Conservation (phyloP, 2,888 invertebrate genomes). For the Andrena haemorrhoa region DNA sequence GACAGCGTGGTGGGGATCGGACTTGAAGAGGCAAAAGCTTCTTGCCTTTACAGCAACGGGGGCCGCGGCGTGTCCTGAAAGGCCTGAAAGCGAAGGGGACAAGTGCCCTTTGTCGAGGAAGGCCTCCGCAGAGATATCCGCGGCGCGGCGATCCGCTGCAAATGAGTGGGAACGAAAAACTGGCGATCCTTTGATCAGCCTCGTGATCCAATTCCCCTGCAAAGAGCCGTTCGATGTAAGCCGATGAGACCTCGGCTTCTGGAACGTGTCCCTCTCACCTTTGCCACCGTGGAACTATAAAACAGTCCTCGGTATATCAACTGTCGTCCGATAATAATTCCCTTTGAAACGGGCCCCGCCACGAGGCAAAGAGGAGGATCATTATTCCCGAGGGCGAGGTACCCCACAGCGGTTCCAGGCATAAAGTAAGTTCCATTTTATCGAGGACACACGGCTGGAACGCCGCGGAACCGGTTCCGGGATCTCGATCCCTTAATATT, state of each 20-base stretch:
- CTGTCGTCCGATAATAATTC: conserved; percentile 52
- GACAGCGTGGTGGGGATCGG: background rate
- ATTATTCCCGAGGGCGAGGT: conserved; percentile 33
- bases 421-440: conserved; percentile 16
- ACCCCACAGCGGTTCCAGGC: background rate
- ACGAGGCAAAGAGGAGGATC: conserved; percentile 29
- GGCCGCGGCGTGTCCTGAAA: conserved; percentile 10
- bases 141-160: conserved; percentile 34
- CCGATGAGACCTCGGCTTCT: conserved; percentile 32
- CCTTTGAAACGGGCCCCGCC: conserved; percentile 31
- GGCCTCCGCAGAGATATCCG: conserved; percentile 24
- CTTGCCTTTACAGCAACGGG: background rate
- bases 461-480: background rate
- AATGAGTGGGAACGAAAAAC: conserved; percentile 51
- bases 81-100: conserved; percentile 4
- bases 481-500: conserved; percentile 19
- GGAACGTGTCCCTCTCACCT: conserved; percentile 31
- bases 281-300: conserved; percentile 48
- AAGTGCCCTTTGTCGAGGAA: conserved; percentile 39
- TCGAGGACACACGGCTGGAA: background rate
- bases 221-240: conserved; percentile 56
- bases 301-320: conserved; percentile 52
- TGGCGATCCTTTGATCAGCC: conserved; percentile 55
- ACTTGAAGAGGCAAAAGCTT: background rate
- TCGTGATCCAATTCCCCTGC: conserved; percentile 57